Percentiles rank a stretch among this genome's conserved stretches.
These are phyloP conservation scores for Micromussa lordhowensis DNA, from an alignment of 92 coral and sea anemone species.

Conservation along the genomic window DNA sequence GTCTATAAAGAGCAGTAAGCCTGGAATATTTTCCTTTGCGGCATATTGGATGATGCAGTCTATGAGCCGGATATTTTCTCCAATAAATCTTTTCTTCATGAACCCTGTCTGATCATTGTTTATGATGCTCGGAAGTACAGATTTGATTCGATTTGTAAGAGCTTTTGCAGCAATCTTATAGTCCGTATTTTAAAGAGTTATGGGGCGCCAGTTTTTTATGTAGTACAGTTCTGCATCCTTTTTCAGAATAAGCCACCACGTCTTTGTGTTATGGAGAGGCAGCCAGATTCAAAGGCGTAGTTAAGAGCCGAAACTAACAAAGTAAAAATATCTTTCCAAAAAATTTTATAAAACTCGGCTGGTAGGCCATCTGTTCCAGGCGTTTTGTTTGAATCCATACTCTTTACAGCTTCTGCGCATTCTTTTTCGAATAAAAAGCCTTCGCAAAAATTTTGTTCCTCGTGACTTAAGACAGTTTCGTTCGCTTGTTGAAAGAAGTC, in stretches of 20 bases:
- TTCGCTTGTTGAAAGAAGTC: background rate
- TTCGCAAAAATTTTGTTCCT: too few relatives aligned
- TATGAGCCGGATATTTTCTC: background rate
- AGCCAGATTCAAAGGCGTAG: background rate
- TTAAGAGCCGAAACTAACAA: background rate
- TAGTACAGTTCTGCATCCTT: too few relatives aligned
- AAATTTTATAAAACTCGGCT: too few relatives aligned
- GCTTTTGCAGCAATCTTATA: background rate
- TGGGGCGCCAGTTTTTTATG: too few relatives aligned
- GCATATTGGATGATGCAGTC: slow-evolving; percentile 16
- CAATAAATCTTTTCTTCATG: background rate
- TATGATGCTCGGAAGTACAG: background rate
- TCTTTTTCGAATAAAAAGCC: too few relatives aligned
- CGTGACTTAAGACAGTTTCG: too few relatives aligned
- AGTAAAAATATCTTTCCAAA: background rate
- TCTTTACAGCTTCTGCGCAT: too few relatives aligned
- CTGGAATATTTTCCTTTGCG: slow-evolving; percentile 28
- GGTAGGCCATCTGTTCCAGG: too few relatives aligned
- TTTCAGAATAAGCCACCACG: too few relatives aligned
- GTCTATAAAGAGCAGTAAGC: too few relatives aligned
- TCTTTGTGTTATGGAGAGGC: background rate
- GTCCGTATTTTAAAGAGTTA: background rate
- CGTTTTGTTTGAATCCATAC: too few relatives aligned
- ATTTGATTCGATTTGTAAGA: too few relatives aligned
- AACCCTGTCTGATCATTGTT: slow-evolving; percentile 42